Conservation (phyloP, 1,140 invertebrate species). For the Meloidogyne floridensis region DNA sequence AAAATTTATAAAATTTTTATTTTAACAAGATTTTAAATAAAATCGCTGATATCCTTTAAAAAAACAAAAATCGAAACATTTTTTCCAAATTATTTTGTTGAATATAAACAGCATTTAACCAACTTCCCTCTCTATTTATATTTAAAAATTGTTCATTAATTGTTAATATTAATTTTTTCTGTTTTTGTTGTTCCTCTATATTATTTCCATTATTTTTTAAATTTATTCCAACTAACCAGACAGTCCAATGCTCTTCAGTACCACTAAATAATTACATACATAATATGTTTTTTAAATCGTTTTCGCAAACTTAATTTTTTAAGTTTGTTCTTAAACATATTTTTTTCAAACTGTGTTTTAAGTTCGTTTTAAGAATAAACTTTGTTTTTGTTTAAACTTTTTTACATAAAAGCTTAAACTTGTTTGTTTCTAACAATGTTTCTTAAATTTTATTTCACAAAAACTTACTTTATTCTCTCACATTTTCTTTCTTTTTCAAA, state of each 20-base stretch:
- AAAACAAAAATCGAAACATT: neutral
- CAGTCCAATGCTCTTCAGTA: neutral
- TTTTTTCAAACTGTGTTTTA: too few species aligned
- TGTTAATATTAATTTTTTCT: neutral
- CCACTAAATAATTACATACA: neutral
- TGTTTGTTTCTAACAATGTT: too few species aligned
- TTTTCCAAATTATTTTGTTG: neutral
- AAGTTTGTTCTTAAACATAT: too few species aligned
- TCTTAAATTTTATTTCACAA: too few species aligned
- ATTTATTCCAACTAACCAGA: constrained; percentile 18
- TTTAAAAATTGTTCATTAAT: constrained; percentile 3
- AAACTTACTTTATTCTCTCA: neutral
- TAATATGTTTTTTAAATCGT: too few species aligned
- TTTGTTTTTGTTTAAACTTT: too few species aligned
- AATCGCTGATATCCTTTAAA: too few species aligned
- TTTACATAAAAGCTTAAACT: too few species aligned
- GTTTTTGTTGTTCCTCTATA: neutral
- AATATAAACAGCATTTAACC: neutral
- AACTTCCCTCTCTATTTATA: constrained; percentile 6
- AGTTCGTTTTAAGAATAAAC: too few species aligned
- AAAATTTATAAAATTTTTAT: neutral
- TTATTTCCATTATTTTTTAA: neutral
- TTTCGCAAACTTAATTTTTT: too few species aligned
- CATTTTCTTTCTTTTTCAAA: constrained; percentile 12
- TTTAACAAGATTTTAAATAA: neutral